phyloP scores from a whole-genome alignment of 2,113 vertebrate genomes.

The Psilopsiagon aurifrons region DNA sequence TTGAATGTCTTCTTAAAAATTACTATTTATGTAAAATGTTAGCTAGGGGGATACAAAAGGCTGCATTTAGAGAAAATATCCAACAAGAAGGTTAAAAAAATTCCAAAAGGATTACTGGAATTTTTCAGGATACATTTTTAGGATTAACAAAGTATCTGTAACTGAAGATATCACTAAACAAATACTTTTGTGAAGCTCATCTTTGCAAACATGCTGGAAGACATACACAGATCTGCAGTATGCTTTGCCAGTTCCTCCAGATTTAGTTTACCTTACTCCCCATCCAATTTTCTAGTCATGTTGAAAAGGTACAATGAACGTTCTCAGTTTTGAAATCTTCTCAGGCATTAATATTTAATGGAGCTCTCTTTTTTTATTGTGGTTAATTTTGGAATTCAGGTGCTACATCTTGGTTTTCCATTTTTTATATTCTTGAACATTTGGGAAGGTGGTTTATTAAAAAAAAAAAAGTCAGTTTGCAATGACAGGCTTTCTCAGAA shows the following conservation, averaged over 20 bases:
- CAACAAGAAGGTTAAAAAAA: background rate
- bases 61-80: background rate
- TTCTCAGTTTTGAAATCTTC: background rate
- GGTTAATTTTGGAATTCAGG: background rate
- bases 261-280: background rate
- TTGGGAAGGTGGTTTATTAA: background rate
- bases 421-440: background rate
- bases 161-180: background rate
- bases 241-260: background rate
- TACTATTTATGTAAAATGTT: background rate
- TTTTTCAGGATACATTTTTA: background rate
- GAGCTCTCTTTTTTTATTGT: background rate
- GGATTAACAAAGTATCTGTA: background rate
- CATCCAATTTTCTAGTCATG: background rate
- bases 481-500: background rate
- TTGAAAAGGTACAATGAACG: background rate
- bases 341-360: background rate
- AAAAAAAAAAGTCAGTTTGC: background rate
- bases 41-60: background rate
- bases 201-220: background rate
- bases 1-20: conserved; percentile 27
- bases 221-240: background rate
- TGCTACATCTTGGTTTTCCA: background rate
- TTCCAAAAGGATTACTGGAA: background rate
- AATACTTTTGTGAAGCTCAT: background rate